Evolutionary conservation across 2,797 vertebrate genomes (phyloP), one percentile per base, ranked within the genome.

Genomic region (Anniella stebbinsi): DNA sequence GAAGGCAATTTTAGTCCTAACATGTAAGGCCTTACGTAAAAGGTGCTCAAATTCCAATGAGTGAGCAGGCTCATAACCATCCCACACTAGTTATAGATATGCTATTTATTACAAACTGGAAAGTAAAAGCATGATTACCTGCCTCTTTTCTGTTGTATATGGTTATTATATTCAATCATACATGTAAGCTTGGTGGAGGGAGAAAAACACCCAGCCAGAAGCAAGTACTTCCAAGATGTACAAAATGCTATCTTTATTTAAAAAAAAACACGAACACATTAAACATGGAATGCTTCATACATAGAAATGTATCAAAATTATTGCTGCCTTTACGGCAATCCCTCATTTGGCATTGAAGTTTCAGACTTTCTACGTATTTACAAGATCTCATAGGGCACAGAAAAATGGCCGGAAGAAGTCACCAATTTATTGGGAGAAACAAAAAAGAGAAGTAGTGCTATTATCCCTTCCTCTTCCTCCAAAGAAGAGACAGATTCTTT

Each of bases 211-310:
- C 17, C 12, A 92, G 45, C 54, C 73, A 93, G 25, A 94, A 94
- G 86, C 66, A 92, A 90, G 4, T 75, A 86, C 25, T 1, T 7
- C 60, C 89, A 94, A 89, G n/a, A 23, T 86, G 80, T 90, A 87
- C 80, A 83, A 90, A 89, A 90, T 87, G 80, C 7, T 38, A 60
- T 75, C 17, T 90, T 83, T 87, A 90, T 87, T 90, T 90, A 67
- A 87, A 93, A 92, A 90, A 91, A n/a, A n/a, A n/a, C n/a, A n/a
- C n/a, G n/a, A n/a, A n/a, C n/a, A 84, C 89, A 96, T 87, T 80
- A 83, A 84, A 96, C 95, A 96, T 60, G 57, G 88, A 96, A 95
- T 63, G 54, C 87, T 86, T 85, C 78, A 93, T 92, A 93, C 91
- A 89, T 86, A 94, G 86, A 90, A 92, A 76, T 33, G 86, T 94